phyloP scores from a whole-genome alignment of 2,113 vertebrate genomes.

The Oryzias javanicus region DNA sequence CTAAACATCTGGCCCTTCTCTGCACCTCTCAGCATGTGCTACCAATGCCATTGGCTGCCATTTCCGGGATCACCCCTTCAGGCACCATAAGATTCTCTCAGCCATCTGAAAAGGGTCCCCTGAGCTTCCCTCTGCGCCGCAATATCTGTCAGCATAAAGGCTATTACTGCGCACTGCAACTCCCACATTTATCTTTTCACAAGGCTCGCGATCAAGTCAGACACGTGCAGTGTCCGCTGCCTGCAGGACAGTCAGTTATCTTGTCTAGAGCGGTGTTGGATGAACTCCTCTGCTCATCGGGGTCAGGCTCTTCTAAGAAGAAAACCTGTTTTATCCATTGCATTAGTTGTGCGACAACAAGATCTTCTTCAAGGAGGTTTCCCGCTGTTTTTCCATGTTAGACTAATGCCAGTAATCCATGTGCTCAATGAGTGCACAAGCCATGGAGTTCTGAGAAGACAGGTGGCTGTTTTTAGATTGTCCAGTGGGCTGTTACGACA shows the following conservation, averaged over 20 bases:
- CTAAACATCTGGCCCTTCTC: constrained; percentile 56
- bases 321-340: constrained; percentile 21
- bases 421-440: constrained; percentile 33
- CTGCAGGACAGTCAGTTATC: constrained; percentile 23
- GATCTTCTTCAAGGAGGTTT: constrained; percentile 35
- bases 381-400: constrained; percentile 14
- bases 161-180: constrained; percentile 57
- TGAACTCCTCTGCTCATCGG: constrained; percentile 15
- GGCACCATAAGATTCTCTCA: constrained; percentile 43
- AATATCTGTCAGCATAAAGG: constrained; percentile 33
- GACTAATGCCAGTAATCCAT: constrained; percentile 43
- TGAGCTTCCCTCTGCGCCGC: constrained; percentile 23
- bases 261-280: constrained; percentile 10
- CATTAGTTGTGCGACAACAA: constrained; percentile 23
- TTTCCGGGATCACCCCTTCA: constrained; percentile 50
- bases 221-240: constrained; percentile 12
- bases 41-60: constrained; percentile 42
- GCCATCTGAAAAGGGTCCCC: constrained; percentile 40
- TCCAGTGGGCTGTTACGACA: constrained; percentile 16
- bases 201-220: constrained; percentile 32
- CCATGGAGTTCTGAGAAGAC: constrained; percentile 33
- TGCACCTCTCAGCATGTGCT: constrained; percentile 49
- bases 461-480: constrained; percentile 39
- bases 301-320: constrained; percentile 26
- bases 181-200: constrained; percentile 49